Conservation (phyloP, 2,888 invertebrate genomes). For the Heteropelma amictum region DNA sequence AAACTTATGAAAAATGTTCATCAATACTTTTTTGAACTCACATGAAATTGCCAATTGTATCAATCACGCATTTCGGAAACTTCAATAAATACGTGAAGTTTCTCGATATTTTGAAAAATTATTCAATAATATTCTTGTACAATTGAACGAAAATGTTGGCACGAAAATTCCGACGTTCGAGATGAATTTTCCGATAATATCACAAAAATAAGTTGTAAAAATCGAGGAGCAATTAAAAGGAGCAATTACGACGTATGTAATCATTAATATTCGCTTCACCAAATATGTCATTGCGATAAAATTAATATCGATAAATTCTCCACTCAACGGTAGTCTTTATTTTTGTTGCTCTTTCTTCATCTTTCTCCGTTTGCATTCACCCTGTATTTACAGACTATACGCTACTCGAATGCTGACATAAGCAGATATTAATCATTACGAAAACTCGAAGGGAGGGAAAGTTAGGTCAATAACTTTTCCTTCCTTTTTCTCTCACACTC, state of each 20-base stretch:
- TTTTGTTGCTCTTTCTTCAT: slow-evolving; percentile 16
- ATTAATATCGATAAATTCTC: slow-evolving; percentile 46
- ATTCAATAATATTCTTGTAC: too few species aligned
- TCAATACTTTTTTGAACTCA: too few species aligned
- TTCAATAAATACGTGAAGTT: too few species aligned
- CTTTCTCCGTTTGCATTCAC: slow-evolving; percentile 13
- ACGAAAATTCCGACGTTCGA: too few species aligned
- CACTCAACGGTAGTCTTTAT: slow-evolving; percentile 41
- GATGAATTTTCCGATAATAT: too few species aligned
- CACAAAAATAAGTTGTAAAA: too few species aligned
- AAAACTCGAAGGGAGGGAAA: slow-evolving; percentile 16
- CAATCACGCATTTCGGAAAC: too few species aligned
- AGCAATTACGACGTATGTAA: slow-evolving; percentile 42
- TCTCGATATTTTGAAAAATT: too few species aligned
- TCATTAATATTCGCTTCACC: slow-evolving; percentile 42
- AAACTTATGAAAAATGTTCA: too few species aligned
- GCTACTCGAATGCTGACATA: slow-evolving; percentile 44
- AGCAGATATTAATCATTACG: slow-evolving; percentile 42
- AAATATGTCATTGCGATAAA: slow-evolving; percentile 49
- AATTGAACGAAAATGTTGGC: too few species aligned
- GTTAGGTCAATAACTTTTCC: not conserved
- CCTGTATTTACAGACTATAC: slow-evolving; percentile 53
- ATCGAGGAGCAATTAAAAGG: too few species aligned
- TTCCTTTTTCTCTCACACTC: not conserved
- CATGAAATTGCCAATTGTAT: too few species aligned